Conservation (phyloP, 2,797 vertebrate species). For the Gymnoscopelus microlampas region DNA sequence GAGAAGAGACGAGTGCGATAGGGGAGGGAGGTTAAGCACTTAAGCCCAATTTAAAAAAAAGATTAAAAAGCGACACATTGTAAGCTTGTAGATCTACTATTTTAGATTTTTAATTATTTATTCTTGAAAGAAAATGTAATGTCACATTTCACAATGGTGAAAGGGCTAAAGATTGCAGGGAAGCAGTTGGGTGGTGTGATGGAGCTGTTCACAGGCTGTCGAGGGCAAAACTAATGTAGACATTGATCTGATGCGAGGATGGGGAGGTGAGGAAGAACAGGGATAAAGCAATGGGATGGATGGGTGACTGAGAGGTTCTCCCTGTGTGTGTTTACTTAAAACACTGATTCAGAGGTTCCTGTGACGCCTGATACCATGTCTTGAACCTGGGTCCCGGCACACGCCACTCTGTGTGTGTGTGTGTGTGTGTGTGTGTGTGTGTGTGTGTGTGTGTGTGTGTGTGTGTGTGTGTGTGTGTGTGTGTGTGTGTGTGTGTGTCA, state of each 20-base stretch:
- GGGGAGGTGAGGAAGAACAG: not conserved
- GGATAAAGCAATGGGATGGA: slow-evolving; percentile 34
- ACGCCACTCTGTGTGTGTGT: not conserved
- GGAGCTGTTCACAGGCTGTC: no score
- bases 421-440: slow-evolving; percentile 1
- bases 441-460: slow-evolving; percentile 15
- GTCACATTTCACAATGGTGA: no score
- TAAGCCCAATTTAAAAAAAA: not conserved
- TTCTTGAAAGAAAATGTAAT: no score
- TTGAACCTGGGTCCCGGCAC: slow-evolving; percentile 40
- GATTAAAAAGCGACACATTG: no score
- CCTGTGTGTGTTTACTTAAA: slow-evolving; percentile 57
- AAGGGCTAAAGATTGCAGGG: no score
- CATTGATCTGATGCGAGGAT: not conserved
- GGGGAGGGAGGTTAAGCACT: not conserved
- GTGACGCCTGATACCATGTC: slow-evolving; percentile 56
- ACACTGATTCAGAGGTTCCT: slow-evolving; percentile 59
- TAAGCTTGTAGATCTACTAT: no score
- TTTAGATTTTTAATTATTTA: no score
- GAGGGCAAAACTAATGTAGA: no score
- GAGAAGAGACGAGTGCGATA: not conserved
- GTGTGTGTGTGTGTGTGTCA: slow-evolving; percentile 52
- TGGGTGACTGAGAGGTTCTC: slow-evolving; percentile 31
- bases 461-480: slow-evolving; percentile 37
- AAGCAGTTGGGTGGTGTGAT: no score